These are phyloP conservation scores for Spicauda simplicius DNA, from an alignment of 2,888 invertebrate genomes.

Conservation along the genomic window DNA sequence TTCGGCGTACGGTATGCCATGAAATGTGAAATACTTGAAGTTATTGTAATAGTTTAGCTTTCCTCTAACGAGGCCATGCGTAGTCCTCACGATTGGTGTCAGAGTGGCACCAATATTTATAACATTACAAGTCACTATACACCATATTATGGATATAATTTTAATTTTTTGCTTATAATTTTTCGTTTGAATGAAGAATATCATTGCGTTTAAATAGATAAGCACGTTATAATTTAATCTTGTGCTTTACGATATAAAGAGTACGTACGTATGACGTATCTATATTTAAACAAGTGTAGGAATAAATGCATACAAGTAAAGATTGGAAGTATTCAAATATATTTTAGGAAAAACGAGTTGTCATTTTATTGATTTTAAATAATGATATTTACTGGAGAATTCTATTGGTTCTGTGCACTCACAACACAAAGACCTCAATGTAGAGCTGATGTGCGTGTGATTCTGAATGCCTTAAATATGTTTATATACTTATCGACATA, in stretches of 20 bases:
- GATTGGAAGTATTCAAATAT: too few relatives aligned
- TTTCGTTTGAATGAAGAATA: background rate
- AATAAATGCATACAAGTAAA: too few relatives aligned
- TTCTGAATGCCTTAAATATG: too few relatives aligned
- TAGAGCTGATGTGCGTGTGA: too few relatives aligned
- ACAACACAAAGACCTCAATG: too few relatives aligned
- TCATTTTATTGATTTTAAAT: too few relatives aligned
- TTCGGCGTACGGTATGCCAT: constrained; percentile 53
- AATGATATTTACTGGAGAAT: too few relatives aligned
- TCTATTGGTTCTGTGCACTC: too few relatives aligned
- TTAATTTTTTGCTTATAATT: background rate
- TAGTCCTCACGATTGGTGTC: constrained; percentile 42
- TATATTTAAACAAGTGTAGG: background rate
- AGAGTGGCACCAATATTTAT: background rate
- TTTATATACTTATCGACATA: too few relatives aligned
- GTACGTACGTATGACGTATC: background rate
- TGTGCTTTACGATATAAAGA: background rate
- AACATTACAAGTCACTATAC: background rate
- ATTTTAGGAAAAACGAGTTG: too few relatives aligned
- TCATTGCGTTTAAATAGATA: background rate
- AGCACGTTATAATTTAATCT: background rate
- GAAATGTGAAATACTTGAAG: constrained; percentile 46
- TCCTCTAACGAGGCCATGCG: constrained; percentile 46
- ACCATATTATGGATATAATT: background rate
- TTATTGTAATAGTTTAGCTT: constrained; percentile 39